Percentiles rank a stretch among this genome's conserved stretches.
Conservation (phyloP, 2,113 vertebrate genomes). For the Cheilinus undulatus region DNA sequence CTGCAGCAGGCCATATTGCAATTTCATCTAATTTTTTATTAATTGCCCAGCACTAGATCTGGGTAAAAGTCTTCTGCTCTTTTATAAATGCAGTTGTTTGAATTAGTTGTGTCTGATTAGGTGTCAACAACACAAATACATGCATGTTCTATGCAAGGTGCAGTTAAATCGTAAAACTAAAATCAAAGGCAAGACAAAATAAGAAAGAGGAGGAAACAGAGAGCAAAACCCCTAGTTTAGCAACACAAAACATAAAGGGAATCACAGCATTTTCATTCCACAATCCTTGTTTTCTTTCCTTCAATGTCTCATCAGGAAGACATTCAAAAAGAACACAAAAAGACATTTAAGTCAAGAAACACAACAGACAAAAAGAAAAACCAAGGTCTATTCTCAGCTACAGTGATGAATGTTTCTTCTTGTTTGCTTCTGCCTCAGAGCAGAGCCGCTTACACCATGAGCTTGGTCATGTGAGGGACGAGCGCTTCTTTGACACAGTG, state of each 20-base stretch:
- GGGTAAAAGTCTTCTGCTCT: too few species aligned
- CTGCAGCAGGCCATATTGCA: too few species aligned
- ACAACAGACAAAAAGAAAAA: background rate
- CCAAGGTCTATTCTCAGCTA: background rate
- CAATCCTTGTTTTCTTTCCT: background rate
- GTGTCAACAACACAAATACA: constrained; percentile 25
- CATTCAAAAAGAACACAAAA: background rate
- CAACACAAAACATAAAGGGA: constrained; percentile 7
- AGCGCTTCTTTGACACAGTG: constrained; percentile 24
- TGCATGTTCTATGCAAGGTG: constrained; percentile 19
- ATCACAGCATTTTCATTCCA: background rate
- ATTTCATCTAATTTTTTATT: too few species aligned
- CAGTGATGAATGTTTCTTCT: constrained; percentile 1
- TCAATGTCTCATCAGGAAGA: too few species aligned
- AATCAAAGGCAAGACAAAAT: constrained; percentile 60
- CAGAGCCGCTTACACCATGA: constrained; percentile 36
- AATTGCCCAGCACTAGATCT: too few species aligned
- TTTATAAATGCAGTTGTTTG: too few species aligned
- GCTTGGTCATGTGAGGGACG: constrained; percentile 62
- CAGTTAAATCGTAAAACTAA: constrained; percentile 5
- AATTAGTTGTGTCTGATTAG: background rate
- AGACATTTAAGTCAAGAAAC: background rate
- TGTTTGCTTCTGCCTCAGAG: constrained; percentile 18
- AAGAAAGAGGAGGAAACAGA: constrained; percentile 73
- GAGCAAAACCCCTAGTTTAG: constrained; percentile 34